A percentile compares a stretch with the other conserved stretches of the same genome.
phyloP scores from a whole-genome alignment of 2,797 vertebrate genomes.

The Trachops cirrhosus region DNA sequence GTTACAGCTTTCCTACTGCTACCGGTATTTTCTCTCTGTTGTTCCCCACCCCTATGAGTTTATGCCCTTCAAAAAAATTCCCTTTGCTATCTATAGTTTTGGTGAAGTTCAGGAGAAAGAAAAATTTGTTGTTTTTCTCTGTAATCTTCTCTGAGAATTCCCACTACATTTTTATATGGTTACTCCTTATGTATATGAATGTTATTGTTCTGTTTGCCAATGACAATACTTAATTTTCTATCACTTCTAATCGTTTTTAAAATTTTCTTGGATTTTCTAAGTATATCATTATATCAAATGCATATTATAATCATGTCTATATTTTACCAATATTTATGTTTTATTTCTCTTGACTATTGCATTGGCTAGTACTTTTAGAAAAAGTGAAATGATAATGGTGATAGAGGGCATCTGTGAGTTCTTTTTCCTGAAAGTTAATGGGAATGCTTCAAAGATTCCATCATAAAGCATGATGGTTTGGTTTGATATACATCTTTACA shows the following conservation, averaged over 20 bases:
- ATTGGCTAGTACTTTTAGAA: background rate
- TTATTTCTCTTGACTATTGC: background rate
- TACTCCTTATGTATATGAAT: background rate
- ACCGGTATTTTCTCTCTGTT: background rate
- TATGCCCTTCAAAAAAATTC: background rate
- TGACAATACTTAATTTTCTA: background rate
- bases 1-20: background rate
- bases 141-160: background rate
- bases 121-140: background rate
- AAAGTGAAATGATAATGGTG: background rate
- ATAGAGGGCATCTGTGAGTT: background rate
- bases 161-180: background rate
- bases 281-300: background rate
- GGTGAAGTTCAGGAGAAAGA: background rate
- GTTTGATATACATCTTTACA: background rate
- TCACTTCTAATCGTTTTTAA: background rate
- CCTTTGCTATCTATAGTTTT: background rate
- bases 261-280: background rate
- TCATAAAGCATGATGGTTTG: background rate
- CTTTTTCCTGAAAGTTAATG: background rate
- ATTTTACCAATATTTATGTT: background rate
- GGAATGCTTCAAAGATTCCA: background rate
- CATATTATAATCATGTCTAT: background rate
- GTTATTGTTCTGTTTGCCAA: background rate
- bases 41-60: background rate